Base-by-base conservation (phyloP, 2,888 invertebrate genomes). In the Pecten maximus region DNA sequence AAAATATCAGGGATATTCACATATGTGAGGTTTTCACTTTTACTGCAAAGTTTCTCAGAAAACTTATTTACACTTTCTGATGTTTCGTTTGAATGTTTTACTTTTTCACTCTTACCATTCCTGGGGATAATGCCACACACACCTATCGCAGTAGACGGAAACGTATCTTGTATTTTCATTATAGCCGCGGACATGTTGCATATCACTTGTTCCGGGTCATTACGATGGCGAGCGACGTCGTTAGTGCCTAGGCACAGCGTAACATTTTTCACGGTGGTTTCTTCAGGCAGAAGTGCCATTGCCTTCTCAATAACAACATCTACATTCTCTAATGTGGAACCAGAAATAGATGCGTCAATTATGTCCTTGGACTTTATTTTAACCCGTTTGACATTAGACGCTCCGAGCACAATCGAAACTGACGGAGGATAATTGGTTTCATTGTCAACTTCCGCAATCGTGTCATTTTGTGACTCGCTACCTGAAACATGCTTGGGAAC, bases 161-260 rank as follows among this genome's bases (percentile, higher is more conserved):
- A 74, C 4, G 28, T 74, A 28, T 74, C 60, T 12, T 74, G 60
- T 2, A 74, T 28, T 74, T 74, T 74, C 28, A 2, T 74, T n/a
- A 74, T 74, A 3, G 60, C 60, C 4, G 60, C n/a, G 28, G 60
- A 74, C 60, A 74, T 28, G 28, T 74, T 74, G 28, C 60, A 74
- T n/a, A 74, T 74, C 28, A 74, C 60, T 74, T 74, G 60, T 74
- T 74, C 60, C 28, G 60, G 60, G 12, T 74, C 60, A 28, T 74
- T 28, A 12, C n/a, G n/a, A 28, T 74, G 2, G n/a, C 28, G n/a
- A 28, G 60, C 28, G 4, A 74, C 60, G 60, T 74, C 60, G 60
- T 74, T 74, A 3, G 60, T 74, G 28, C 60, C 60, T 28, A 74
- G 12, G 60, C 60, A 74, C 6, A 74, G 60, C 28, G 60, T 74